A percentile compares a stretch with the other conserved stretches of the same genome.
Conservation (phyloP, 2,888 invertebrate species). For the Ichneumoninae sp. region DNA sequence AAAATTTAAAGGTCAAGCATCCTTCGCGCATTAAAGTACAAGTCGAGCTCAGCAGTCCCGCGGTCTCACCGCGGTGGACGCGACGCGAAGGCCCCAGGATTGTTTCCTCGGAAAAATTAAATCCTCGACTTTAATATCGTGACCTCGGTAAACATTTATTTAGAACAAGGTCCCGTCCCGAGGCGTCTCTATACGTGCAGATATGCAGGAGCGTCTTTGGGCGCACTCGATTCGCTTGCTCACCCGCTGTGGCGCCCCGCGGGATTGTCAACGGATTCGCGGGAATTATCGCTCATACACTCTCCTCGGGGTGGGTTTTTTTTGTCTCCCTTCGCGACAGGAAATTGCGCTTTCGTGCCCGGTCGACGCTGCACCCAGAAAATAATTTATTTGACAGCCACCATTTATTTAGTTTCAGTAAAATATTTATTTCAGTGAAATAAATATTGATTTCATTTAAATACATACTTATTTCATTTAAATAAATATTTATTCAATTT, state of each 20-base stretch:
- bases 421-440: too few relatives aligned
- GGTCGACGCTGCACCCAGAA: neutral
- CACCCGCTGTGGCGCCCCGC: neutral
- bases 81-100: neutral
- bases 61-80: neutral
- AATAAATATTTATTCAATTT: too few relatives aligned
- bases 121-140: slow-evolving; percentile 43
- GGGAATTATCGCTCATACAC: neutral
- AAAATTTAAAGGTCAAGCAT: slow-evolving; percentile 18
- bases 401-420: too few relatives aligned
- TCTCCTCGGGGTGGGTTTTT: neutral
- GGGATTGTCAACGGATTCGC: neutral
- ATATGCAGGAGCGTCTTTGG: slow-evolving; percentile 13
- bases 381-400: too few relatives aligned
- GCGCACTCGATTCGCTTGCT: neutral
- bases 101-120: slow-evolving; percentile 39
- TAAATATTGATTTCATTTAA: too few relatives aligned
- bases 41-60: neutral
- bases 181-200: neutral
- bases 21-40: neutral
- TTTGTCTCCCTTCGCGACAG: neutral
- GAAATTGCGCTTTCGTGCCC: slow-evolving; percentile 24
- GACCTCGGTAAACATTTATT: slow-evolving; percentile 47
- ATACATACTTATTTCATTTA: neutral
- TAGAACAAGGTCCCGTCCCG: slow-evolving; percentile 13